Conservation (phyloP, 1,140 invertebrate species). For the Dinoponera quadriceps region DNA sequence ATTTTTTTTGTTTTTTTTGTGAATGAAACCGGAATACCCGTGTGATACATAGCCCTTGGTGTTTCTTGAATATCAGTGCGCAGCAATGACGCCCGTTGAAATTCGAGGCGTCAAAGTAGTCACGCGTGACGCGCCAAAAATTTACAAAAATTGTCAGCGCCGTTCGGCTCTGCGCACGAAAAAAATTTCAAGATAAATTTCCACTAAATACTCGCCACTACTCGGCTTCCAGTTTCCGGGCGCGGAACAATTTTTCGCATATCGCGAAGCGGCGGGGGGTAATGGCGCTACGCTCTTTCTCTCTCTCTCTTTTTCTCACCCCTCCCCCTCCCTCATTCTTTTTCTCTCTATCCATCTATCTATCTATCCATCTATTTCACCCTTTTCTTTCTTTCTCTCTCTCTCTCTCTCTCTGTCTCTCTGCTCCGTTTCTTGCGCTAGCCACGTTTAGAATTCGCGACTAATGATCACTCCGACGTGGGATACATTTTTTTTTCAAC, state of each 20-base stretch:
- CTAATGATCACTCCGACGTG: constrained; percentile 68
- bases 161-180: constrained; percentile 38
- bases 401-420: neutral
- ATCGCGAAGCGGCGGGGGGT: constrained; percentile 8
- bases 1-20: no score
- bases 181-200: constrained; percentile 58
- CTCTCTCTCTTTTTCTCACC: no score
- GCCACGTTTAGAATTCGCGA: constrained; percentile 60
- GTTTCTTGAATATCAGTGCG: constrained; percentile 61
- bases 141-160: constrained; percentile 60
- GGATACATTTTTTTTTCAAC: constrained; percentile 66
- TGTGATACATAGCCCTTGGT: constrained; percentile 58
- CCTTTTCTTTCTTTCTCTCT: neutral
- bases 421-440: constrained; percentile 40
- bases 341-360: no score
- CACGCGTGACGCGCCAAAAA: constrained; percentile 60
- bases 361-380: no score
- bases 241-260: constrained; percentile 30
- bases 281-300: neutral
- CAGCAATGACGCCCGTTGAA: constrained; percentile 58
- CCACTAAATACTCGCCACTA: constrained; percentile 42
- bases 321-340: no score
- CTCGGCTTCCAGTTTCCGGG: neutral
- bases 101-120: constrained; percentile 61
- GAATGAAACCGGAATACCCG: constrained; percentile 30